These are phyloP conservation scores for Halcyon senegalensis DNA, from an alignment of 2,113 vertebrate species.

Conservation along the genomic window DNA sequence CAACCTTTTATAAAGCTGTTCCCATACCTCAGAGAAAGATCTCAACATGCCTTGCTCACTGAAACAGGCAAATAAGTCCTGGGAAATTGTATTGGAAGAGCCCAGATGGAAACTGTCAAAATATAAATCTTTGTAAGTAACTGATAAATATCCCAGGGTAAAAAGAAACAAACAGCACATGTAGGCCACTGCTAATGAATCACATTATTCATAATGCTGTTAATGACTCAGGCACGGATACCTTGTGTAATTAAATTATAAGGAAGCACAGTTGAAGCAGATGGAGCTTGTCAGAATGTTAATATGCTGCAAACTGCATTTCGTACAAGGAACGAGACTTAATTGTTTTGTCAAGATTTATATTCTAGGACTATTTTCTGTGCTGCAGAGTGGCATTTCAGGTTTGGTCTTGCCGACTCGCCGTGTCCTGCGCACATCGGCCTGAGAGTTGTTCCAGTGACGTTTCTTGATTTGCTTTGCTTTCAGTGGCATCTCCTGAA, in stretches of 20 bases:
- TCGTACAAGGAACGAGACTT: neutral
- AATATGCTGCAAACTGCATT: neutral
- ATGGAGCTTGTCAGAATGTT: slow-evolving; percentile 20
- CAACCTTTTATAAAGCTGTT: neutral
- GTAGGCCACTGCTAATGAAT: slow-evolving; percentile 8
- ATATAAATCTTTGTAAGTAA: neutral
- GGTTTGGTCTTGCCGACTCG: neutral
- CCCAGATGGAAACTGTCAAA: neutral
- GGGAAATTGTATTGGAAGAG: neutral
- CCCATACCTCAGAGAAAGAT: neutral
- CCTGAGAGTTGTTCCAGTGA: too few relatives aligned
- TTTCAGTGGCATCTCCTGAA: neutral
- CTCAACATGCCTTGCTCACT: neutral
- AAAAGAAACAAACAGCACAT: neutral
- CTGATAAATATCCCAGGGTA: neutral
- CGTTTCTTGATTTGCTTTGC: rapidly evolving
- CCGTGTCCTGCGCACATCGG: neutral
- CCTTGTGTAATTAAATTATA: slow-evolving; percentile 52
- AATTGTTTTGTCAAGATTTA: neutral
- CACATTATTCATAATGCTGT: slow-evolving; percentile 15
- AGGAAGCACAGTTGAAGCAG: slow-evolving; percentile 35
- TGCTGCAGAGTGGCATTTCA: neutral
- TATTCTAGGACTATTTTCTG: neutral
- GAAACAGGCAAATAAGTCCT: neutral
- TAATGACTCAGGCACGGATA: slow-evolving; percentile 32